Evolutionary conservation across 2,797 vertebrate genomes (phyloP).

Genomic region (Onychomys torridus): DNA sequence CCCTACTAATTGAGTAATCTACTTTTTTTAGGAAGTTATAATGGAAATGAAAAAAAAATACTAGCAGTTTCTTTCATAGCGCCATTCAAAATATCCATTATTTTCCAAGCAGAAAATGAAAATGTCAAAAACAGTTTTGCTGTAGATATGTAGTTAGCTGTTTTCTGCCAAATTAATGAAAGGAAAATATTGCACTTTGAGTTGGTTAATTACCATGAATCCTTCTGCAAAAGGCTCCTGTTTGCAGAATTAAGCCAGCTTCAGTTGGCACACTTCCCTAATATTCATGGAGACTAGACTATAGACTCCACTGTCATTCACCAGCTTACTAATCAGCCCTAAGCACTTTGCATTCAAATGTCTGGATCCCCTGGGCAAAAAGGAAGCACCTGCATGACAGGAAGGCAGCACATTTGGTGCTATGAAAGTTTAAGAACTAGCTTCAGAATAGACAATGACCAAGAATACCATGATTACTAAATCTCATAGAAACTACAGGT

Average conservation of each 20-base stretch:
- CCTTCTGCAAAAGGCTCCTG: constrained; percentile 81
- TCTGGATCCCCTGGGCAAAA: constrained; percentile 71
- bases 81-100: constrained; percentile 75
- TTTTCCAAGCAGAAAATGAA: constrained; percentile 77
- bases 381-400: constrained; percentile 71
- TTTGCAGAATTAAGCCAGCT: constrained; percentile 78
- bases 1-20: constrained; percentile 59
- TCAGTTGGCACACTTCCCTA: constrained; percentile 77
- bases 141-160: constrained; percentile 81
- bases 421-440: constrained; percentile 69
- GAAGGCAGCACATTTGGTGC: constrained; percentile 41
- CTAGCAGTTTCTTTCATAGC: constrained; percentile 68
- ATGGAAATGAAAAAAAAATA: constrained; percentile 71
- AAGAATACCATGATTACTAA: constrained; percentile 60
- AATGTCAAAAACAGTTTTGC: constrained; percentile 81
- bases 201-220: constrained; percentile 82
- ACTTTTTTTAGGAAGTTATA: constrained; percentile 64
- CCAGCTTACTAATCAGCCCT: constrained; percentile 67
- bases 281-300: constrained; percentile 73
- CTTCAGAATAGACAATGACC: constrained; percentile 50
- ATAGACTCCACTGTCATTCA: constrained; percentile 76
- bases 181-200: constrained; percentile 83
- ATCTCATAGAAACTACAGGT: constrained; percentile 53
- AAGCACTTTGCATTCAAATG: constrained; percentile 69
- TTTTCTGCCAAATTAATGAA: constrained; percentile 84